Conservation (phyloP, 2,113 vertebrate species). For the Muscicapa adusta region DNA sequence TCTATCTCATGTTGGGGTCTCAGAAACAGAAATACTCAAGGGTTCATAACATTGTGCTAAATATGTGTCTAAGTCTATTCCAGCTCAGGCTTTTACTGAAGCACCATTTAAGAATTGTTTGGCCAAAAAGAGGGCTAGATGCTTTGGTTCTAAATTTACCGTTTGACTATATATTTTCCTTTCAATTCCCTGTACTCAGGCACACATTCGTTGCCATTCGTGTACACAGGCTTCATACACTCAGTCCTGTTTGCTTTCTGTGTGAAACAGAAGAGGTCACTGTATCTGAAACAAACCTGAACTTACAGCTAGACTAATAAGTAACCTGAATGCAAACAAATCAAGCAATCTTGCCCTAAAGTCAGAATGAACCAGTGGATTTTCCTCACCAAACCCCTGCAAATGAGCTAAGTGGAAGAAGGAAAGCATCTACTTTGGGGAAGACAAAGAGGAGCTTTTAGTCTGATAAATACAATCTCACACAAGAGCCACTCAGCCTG, state of each 20-base stretch:
- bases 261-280: not conserved
- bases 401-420: not conserved
- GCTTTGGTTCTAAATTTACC: not conserved
- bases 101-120: not conserved
- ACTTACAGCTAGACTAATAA: not conserved
- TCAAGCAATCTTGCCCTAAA: not conserved
- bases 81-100: not conserved
- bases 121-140: not conserved
- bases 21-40: not conserved
- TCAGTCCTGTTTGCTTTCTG: not conserved
- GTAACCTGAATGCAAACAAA: slow-evolving; percentile 1
- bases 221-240: not conserved
- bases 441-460: not conserved
- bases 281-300: slow-evolving; percentile 6
- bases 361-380: not conserved
- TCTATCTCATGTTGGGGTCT: not conserved
- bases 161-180: not conserved
- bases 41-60: not conserved
- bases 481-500: not conserved
- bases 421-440: not conserved
- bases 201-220: not conserved
- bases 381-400: not conserved
- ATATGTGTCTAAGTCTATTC: not conserved
- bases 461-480: not conserved
- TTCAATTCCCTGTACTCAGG: not conserved